phyloP scores from a whole-genome alignment of 1,140 invertebrate genomes.

The Habropoda laboriosa region DNA sequence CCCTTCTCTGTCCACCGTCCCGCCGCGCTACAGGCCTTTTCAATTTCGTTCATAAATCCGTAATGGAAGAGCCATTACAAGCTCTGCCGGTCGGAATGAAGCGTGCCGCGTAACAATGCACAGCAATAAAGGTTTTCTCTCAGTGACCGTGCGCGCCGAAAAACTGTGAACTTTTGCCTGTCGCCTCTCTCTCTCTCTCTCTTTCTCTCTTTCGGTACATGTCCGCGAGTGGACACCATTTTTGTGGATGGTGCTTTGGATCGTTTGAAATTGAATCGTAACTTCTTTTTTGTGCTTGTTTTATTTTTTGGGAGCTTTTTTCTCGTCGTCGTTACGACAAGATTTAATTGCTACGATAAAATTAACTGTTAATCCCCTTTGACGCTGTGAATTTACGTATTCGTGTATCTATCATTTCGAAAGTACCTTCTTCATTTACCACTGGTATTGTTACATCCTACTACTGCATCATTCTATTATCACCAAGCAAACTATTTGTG shows the following conservation, averaged over 20 bases:
- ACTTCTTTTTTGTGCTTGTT: not conserved
- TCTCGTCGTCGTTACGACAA: not conserved
- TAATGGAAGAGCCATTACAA: slow-evolving; percentile 65
- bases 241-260: not conserved
- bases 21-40: slow-evolving; percentile 56
- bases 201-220: not conserved
- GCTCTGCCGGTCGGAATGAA: slow-evolving; percentile 55
- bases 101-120: slow-evolving; percentile 56
- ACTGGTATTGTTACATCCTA: too few species aligned
- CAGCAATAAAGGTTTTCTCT: slow-evolving; percentile 44
- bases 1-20: not conserved
- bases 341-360: too few species aligned
- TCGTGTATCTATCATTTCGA: too few species aligned
- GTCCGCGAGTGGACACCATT: not conserved
- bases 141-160: slow-evolving; percentile 33
- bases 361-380: too few species aligned
- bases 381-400: too few species aligned
- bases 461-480: too few species aligned
- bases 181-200: not conserved
- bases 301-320: not conserved
- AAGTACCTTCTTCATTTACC: too few species aligned
- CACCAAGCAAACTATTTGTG: too few species aligned
- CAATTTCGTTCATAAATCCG: slow-evolving; percentile 69
- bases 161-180: slow-evolving; percentile 40
- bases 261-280: not conserved